Percentiles rank a stretch among this genome's conserved stretches.
phyloP scores from a whole-genome alignment of 1,140 invertebrate species.

The Tetramorium simillimum region DNA sequence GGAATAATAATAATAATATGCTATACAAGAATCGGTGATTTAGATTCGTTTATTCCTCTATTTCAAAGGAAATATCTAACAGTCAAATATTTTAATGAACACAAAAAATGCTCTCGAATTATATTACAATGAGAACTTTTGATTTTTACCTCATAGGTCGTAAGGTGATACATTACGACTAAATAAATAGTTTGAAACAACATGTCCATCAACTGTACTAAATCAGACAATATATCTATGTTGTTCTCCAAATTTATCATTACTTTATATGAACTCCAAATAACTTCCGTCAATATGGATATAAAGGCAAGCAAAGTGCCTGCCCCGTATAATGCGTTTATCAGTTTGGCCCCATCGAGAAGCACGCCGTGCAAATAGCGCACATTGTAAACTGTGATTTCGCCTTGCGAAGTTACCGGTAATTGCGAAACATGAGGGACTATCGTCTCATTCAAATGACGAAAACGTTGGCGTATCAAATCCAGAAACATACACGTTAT shows the following conservation, averaged over 20 bases:
- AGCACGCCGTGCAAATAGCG: conserved; percentile 29
- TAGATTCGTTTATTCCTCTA: background rate
- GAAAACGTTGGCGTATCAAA: conserved; percentile 38
- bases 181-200: conserved; percentile 2
- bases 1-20: conserved; percentile 22
- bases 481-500: conserved; percentile 6
- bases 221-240: background rate
- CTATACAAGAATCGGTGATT: background rate
- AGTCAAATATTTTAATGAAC: background rate
- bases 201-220: background rate
- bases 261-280: background rate
- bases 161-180: conserved; percentile 4
- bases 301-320: background rate
- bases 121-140: background rate
- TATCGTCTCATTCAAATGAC: conserved; percentile 29
- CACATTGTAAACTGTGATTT: conserved; percentile 34
- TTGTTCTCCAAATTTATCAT: background rate
- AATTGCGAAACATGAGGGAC: conserved; percentile 1
- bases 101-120: no score
- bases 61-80: background rate
- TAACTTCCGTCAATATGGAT: background rate
- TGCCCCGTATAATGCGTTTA: background rate
- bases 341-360: background rate
- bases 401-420: background rate
- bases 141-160: conserved; percentile 16